A percentile compares a stretch with the other conserved stretches of the same genome.
These are phyloP conservation scores for Stenichneumon culpator DNA, from an alignment of 2,888 invertebrate genomes.

Conservation along the genomic window DNA sequence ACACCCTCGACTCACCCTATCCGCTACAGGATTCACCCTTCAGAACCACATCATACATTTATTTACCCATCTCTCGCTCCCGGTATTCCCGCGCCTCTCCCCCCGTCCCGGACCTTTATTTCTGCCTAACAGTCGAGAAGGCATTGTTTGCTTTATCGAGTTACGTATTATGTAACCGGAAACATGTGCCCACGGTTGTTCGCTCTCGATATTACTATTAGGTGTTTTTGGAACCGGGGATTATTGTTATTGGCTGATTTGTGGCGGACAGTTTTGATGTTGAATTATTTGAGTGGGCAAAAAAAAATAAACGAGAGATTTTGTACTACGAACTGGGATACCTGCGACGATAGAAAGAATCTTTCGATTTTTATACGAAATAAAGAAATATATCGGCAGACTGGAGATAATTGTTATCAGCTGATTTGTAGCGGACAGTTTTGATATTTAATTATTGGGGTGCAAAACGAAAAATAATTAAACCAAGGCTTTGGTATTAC, in stretches of 20 bases:
- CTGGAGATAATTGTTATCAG: too few relatives aligned
- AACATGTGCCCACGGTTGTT: constrained; percentile 82
- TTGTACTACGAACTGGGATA: too few relatives aligned
- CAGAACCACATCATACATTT: constrained; percentile 74
- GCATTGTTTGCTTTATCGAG: constrained; percentile 82
- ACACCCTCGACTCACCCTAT: constrained; percentile 59
- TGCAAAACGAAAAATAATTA: not conserved
- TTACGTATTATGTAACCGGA: constrained; percentile 79
- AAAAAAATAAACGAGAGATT: not conserved
- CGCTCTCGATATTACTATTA: constrained; percentile 50
- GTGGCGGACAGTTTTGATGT: not conserved
- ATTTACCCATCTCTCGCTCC: constrained; percentile 70
- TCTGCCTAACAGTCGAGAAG: constrained; percentile 79
- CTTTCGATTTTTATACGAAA: too few relatives aligned
- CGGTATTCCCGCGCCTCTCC: constrained; percentile 33
- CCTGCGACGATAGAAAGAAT: not conserved
- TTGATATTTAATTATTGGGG: too few relatives aligned
- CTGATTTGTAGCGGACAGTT: too few relatives aligned
- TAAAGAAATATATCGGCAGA: too few relatives aligned
- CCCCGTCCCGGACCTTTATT: constrained; percentile 64
- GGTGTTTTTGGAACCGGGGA: not conserved
- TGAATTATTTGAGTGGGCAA: not conserved
- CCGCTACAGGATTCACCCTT: constrained; percentile 69
- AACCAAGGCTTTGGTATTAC: not conserved
- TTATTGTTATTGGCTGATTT: constrained; percentile 3